Evolutionary conservation across 2,797 vertebrate genomes (phyloP).

Genomic region (Mus caroli): DNA sequence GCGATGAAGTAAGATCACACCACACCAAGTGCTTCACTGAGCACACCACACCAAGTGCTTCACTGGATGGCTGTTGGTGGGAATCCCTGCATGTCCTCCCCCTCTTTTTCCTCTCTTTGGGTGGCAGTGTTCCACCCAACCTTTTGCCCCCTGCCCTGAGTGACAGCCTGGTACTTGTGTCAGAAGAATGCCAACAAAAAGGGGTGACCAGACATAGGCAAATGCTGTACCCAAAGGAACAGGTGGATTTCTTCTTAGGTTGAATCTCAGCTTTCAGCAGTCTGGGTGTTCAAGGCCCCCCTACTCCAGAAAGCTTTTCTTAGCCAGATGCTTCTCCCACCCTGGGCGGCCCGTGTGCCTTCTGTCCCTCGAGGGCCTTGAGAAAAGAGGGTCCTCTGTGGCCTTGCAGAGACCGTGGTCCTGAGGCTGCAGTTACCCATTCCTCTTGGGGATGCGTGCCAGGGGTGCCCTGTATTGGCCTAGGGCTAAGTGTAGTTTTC

Average conservation of each 20-base stretch:
- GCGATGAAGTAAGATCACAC: neutral
- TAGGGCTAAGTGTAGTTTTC: constrained; percentile 31
- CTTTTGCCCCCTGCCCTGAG: neutral
- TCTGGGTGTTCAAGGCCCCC: neutral
- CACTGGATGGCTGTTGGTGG: neutral
- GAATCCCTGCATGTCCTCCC: neutral
- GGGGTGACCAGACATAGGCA: neutral
- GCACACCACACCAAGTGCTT: neutral
- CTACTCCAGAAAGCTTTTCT: neutral
- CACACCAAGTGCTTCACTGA: neutral
- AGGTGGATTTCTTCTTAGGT: neutral
- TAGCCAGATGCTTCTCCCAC: neutral
- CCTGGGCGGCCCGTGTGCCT: neutral
- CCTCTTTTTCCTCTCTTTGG: neutral
- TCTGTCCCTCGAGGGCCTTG: neutral
- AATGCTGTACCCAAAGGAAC: neutral
- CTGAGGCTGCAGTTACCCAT: neutral
- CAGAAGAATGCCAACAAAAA: neutral
- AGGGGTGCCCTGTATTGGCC: neutral
- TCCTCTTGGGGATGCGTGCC: neutral
- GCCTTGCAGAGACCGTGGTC: neutral
- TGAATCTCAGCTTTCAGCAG: neutral
- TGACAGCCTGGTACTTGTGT: neutral
- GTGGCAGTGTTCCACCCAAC: neutral
- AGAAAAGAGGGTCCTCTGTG: neutral